Conservation (phyloP, 92 coral and sea anemone genomes). For the Epizoanthus scotinus region DNA sequence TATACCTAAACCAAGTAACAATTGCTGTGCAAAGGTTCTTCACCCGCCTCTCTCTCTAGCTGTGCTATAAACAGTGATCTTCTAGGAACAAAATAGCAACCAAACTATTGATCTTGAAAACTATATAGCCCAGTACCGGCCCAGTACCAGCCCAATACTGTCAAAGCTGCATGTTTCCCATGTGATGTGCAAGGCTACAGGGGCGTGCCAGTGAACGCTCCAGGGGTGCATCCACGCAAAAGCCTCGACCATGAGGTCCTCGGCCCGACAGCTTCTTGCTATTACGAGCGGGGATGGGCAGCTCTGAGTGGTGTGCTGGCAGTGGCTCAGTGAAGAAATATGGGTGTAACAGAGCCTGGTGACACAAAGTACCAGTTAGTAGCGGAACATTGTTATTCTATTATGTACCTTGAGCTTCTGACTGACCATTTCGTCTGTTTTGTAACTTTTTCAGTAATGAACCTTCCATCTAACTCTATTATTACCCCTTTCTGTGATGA, state of each 20-base stretch:
- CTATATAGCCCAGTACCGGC: not conserved
- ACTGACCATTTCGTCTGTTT: no score
- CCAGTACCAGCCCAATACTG: not conserved
- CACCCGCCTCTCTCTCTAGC: no score
- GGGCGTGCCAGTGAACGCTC: conserved; percentile 92
- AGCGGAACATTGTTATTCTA: not conserved
- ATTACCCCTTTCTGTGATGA: no score
- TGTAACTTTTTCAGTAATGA: no score
- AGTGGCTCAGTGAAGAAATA: conserved; percentile 98
- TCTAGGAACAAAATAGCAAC: no score
- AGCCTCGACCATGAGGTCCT: conserved; percentile 69
- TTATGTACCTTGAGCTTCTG: no score
- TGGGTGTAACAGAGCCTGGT: conserved; percentile 94
- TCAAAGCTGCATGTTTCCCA: conserved; percentile 37
- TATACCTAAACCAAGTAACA: no score
- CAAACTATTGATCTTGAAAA: no score
- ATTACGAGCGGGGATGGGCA: conserved; percentile 96
- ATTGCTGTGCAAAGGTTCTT: no score
- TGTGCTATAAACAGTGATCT: no score
- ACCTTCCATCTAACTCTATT: no score
- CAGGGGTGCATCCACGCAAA: conserved; percentile 82
- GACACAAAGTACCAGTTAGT: not conserved
- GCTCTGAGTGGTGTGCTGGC: conserved; percentile 98
- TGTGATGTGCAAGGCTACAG: conserved; percentile 69
- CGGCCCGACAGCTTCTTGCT: conserved; percentile 80